phyloP scores from a whole-genome alignment of 1,140 invertebrate species.

The Drosophila oshimai region DNA sequence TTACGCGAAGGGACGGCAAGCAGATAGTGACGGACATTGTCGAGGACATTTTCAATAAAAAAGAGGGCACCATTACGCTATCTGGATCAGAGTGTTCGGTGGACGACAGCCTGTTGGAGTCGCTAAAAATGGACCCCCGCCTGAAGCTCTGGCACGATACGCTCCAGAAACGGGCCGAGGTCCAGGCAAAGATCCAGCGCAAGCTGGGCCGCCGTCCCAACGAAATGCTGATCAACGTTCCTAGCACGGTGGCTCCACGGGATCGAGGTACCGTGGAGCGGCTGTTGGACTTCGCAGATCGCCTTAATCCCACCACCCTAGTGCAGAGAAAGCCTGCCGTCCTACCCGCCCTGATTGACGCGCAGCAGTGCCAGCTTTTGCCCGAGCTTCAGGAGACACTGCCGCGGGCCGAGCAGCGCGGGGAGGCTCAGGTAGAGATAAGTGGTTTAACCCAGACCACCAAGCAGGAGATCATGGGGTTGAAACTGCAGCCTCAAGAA shows the following conservation, averaged over 20 bases:
- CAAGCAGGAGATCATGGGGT: constrained; percentile 47
- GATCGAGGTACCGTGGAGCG: constrained; percentile 54
- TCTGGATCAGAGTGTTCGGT: constrained; percentile 19
- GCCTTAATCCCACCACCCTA: constrained; percentile 46
- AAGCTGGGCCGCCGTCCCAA: constrained; percentile 32
- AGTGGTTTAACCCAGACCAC: constrained; percentile 37
- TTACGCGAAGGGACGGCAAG: constrained; percentile 11
- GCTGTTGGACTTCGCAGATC: constrained; percentile 55
- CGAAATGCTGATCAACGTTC: constrained; percentile 58
- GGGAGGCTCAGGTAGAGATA: constrained; percentile 29
- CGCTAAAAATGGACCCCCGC: constrained; percentile 52
- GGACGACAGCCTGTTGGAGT: background rate
- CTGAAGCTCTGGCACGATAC: constrained; percentile 57
- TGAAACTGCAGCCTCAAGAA: background rate
- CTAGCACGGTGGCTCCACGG: constrained; percentile 31
- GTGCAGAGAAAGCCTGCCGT: background rate
- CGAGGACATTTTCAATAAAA: constrained; percentile 27
- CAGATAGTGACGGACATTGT: constrained; percentile 35
- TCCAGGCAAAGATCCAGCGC: constrained; percentile 40
- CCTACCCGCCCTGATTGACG: constrained; percentile 6
- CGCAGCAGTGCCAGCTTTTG: background rate
- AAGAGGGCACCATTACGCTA: background rate
- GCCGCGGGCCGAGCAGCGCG: constrained; percentile 37
- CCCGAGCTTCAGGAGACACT: constrained; percentile 50
- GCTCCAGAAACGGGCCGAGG: constrained; percentile 23